phyloP scores from a whole-genome alignment of 2,113 vertebrate genomes.

The Ctenomys sociabilis region DNA sequence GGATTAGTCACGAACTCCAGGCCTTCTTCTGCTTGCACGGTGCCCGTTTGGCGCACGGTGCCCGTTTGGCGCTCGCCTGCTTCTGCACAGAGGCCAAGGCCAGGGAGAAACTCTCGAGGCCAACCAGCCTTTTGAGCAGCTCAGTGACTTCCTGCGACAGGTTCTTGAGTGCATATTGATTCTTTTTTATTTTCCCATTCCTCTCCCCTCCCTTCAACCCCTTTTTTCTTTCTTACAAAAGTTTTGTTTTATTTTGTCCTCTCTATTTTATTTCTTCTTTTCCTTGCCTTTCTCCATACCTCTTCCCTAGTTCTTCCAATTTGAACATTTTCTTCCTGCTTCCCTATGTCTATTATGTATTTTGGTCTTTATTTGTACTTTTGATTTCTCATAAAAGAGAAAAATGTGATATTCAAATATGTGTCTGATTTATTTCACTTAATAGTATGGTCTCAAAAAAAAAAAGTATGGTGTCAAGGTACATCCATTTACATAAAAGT shows the following conservation, averaged over 20 bases:
- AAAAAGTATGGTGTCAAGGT: not conserved
- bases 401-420: not conserved
- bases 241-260: not conserved
- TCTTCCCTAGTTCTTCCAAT: not conserved
- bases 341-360: not conserved
- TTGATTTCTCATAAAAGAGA: not conserved
- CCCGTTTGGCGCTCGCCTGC: constrained; percentile 91
- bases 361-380: not conserved
- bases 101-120: constrained; percentile 92
- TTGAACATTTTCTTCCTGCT: not conserved
- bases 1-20: constrained; percentile 96
- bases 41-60: too few species aligned
- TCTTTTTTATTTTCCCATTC: not conserved
- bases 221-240: not conserved
- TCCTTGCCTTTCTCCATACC: not conserved
- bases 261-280: not conserved
- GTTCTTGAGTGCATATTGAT: constrained; percentile 95
- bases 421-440: not conserved
- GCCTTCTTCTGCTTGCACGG: constrained; percentile 93
- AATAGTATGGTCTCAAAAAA: not conserved
- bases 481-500: not conserved
- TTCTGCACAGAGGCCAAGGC: constrained; percentile 95
- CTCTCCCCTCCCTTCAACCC: not conserved
- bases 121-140: constrained; percentile 94
- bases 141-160: constrained; percentile 97